These are phyloP conservation scores for Perccottus glenii DNA, from an alignment of 2,113 vertebrate genomes.

Conservation along the genomic window DNA sequence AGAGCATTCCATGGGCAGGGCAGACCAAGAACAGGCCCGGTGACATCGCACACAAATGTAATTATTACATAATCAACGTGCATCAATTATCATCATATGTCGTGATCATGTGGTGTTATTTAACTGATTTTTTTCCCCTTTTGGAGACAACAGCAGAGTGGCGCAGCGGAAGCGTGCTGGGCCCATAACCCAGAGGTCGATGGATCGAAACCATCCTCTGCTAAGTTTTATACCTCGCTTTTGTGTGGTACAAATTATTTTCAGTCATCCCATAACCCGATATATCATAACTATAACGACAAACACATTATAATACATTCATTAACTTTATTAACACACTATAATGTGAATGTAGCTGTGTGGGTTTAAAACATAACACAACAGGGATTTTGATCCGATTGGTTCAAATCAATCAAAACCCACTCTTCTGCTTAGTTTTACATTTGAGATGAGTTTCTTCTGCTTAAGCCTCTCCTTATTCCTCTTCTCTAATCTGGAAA, in stretches of 20 bases:
- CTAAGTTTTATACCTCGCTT: constrained; percentile 26
- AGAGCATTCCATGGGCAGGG: too few relatives aligned
- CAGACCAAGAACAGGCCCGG: too few relatives aligned
- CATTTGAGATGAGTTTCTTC: constrained; percentile 72
- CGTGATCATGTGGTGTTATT: too few relatives aligned
- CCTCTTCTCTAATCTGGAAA: constrained; percentile 64
- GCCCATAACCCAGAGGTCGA: constrained; percentile 87
- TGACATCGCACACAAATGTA: too few relatives aligned
- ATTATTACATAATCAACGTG: too few relatives aligned
- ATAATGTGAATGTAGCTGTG: too few relatives aligned
- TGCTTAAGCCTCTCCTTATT: constrained; percentile 70
- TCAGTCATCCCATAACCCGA: too few relatives aligned
- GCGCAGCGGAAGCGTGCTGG: constrained; percentile 87
- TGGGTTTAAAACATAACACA: too few relatives aligned
- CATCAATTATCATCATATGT: too few relatives aligned
- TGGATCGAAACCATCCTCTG: constrained; percentile 87
- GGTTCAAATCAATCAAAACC: constrained; percentile 70
- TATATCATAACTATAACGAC: neutral
- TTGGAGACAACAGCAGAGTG: constrained; percentile 81
- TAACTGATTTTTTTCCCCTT: too few relatives aligned
- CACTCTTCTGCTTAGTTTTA: constrained; percentile 70
- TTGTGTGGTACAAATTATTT: neutral
- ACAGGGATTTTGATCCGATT: too few relatives aligned
- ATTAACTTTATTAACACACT: neutral
- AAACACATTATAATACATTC: neutral